These are phyloP conservation scores for Nephila pilipes DNA, from an alignment of 1,140 invertebrate genomes.

Conservation along the genomic window DNA sequence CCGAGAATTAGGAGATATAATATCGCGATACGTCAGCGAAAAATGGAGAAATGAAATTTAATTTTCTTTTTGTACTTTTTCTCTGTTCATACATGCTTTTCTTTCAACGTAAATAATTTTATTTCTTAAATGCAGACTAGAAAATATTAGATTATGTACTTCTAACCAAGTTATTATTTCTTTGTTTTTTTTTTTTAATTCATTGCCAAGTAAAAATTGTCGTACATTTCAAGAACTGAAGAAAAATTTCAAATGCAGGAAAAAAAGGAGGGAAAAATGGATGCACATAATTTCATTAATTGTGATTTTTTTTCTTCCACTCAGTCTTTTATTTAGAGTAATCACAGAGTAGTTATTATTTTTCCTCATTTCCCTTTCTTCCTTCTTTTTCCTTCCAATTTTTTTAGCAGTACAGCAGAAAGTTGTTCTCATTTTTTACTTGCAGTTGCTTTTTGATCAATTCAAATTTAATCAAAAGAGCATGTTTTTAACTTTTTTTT, in stretches of 20 bases:
- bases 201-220: not conserved
- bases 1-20: not conserved
- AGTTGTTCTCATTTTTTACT: not conserved
- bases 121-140: not conserved
- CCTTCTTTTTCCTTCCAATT: not conserved
- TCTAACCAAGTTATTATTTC: not conserved
- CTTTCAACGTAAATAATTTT: not conserved
- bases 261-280: not conserved
- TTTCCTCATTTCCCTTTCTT: not conserved
- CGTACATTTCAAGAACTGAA: not conserved
- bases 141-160: constrained; percentile 15
- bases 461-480: constrained; percentile 62
- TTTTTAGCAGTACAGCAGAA: not conserved
- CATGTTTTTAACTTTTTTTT: not conserved
- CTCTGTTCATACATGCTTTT: not conserved
- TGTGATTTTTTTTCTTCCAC: constrained; percentile 14
- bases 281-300: constrained; percentile 43
- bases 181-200: not conserved
- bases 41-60: constrained; percentile 12
- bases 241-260: not conserved
- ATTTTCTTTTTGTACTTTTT: not conserved
- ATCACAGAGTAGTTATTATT: constrained; percentile 9
- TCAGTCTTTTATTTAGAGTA: constrained; percentile 26
- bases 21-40: not conserved
- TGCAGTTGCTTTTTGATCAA: not conserved